phyloP scores from a whole-genome alignment of 2,113 vertebrate species.

The Embiotoca jacksoni region DNA sequence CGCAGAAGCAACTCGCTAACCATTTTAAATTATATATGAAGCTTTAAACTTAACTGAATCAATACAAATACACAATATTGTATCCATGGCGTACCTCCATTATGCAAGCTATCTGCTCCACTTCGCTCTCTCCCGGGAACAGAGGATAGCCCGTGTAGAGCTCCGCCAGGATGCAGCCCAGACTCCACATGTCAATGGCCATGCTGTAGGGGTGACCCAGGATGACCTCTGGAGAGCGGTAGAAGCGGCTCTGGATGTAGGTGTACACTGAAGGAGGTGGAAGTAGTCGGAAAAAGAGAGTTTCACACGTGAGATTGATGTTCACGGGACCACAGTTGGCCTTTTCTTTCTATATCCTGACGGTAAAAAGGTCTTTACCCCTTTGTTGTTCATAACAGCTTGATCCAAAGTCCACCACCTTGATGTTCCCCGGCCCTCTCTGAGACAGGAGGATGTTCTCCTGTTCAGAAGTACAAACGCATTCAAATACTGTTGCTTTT shows the following conservation, averaged over 20 bases:
- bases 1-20: background rate
- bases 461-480: constrained; percentile 70
- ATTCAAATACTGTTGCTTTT: background rate
- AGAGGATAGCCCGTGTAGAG: constrained; percentile 92
- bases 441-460: constrained; percentile 94
- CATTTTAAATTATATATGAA: no score
- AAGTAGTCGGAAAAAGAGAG: background rate
- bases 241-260: constrained; percentile 96
- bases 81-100: constrained; percentile 88
- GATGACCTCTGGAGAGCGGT: constrained; percentile 95
- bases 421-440: constrained; percentile 91
- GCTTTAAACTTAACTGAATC: background rate
- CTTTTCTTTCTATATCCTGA: background rate
- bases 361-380: constrained; percentile 78
- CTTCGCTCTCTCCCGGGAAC: constrained; percentile 93
- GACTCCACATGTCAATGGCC: constrained; percentile 98
- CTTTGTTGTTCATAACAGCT: constrained; percentile 96
- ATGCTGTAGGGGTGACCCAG: constrained; percentile 94
- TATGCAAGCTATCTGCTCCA: constrained; percentile 94
- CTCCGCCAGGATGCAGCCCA: constrained; percentile 95
- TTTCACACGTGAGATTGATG: background rate
- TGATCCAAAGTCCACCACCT: constrained; percentile 97
- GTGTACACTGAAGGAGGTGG: constrained; percentile 86
- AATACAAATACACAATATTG: background rate
- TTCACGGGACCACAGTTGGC: background rate